phyloP scores from a whole-genome alignment of 2,113 vertebrate species.

The Indri indri region DNA sequence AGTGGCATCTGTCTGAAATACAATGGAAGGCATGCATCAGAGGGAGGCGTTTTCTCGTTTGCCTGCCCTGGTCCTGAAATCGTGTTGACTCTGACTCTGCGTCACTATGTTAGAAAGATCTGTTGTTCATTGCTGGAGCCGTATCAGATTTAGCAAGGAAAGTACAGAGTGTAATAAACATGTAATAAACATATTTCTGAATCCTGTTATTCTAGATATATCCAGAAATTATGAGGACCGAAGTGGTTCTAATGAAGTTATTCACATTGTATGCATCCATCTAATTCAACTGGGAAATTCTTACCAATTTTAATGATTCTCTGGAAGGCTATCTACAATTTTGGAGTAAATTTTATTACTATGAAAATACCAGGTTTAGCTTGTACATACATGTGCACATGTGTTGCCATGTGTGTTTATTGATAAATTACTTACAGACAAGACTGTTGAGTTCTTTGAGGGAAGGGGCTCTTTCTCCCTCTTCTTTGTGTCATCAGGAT shows the following conservation, averaged over 20 bases:
- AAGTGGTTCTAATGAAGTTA: not conserved
- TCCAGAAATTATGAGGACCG: not conserved
- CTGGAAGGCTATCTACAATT: not conserved
- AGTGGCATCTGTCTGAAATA: not conserved
- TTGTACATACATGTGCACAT: not conserved
- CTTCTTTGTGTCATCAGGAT: not conserved
- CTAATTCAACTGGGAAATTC: not conserved
- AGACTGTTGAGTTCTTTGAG: not conserved
- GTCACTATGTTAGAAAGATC: conserved; percentile 38
- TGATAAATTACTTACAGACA: not conserved
- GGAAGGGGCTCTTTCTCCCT: not conserved
- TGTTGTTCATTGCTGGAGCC: conserved; percentile 55
- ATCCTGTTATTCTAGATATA: conserved; percentile 31
- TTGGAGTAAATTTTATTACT: not conserved
- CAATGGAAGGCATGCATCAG: not conserved
- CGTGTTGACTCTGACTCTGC: conserved; percentile 20
- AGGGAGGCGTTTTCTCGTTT: not conserved
- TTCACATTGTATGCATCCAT: not conserved
- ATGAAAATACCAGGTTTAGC: not conserved
- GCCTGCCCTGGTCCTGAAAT: not conserved
- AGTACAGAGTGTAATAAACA: conserved; percentile 66
- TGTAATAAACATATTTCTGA: conserved; percentile 46
- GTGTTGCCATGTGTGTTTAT: not conserved
- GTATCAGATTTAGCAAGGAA: conserved; percentile 54
- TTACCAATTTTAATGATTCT: not conserved